Conservation (phyloP, 2,888 invertebrate genomes). For the Thysanoteuthis rhombus region DNA sequence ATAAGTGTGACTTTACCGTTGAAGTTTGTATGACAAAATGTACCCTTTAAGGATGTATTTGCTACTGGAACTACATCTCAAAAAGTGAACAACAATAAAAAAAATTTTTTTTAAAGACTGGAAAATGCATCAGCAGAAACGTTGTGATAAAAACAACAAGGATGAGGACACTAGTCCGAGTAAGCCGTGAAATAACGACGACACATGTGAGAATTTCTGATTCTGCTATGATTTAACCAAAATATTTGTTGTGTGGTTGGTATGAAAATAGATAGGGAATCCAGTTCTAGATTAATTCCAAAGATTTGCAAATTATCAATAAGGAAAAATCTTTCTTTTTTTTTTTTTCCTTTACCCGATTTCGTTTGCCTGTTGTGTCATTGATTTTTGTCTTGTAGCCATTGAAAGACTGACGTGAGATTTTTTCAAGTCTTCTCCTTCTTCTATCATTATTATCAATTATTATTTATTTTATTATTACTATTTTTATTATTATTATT, state of each 20-base stretch:
- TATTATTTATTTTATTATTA: no score
- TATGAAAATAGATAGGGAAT: not conserved
- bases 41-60: no score
- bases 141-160: not conserved
- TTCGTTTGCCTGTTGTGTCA: not conserved
- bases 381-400: not conserved
- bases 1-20: no score
- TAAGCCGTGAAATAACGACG: not conserved
- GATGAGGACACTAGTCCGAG: not conserved
- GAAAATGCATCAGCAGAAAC: no score
- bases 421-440: not conserved
- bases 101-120: no score
- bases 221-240: not conserved
- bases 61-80: no score
- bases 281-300: not conserved
- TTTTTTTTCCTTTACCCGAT: not conserved
- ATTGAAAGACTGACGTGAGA: not conserved
- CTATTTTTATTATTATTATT: not conserved
- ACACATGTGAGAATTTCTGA: not conserved
- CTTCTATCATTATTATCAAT: no score
- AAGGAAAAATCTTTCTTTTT: not conserved
- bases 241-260: no score
- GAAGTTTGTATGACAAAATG: no score
- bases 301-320: not conserved
- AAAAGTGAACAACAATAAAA: no score